Base-by-base conservation (phyloP, 2,797 vertebrate genomes). In the Megalops cyprinoides region DNA sequence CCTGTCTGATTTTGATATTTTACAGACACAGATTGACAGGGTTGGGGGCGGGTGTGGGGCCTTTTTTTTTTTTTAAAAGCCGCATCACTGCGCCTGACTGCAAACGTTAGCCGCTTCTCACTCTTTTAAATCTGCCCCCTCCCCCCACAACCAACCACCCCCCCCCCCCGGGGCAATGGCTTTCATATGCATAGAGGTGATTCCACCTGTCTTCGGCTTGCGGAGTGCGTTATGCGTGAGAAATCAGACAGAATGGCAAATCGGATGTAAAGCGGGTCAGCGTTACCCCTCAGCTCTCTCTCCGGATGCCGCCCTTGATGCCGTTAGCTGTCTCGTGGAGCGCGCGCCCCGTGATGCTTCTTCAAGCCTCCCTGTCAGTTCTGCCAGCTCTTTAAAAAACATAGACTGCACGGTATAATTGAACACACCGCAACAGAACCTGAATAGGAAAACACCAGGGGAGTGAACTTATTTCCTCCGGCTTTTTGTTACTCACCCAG, bases 121-220 rank as follows among this genome's bases (percentile, higher is more conserved):
- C 87, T 87, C 84, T 87, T 89, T 56, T 87, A 89, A 90, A 88
- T 85, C 88, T 88, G 86, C n/a, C n/a, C n/a, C n/a, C n/a, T n/a
- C n/a, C n/a, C n/a, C n/a, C n/a, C n/a, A n/a, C n/a, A n/a, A n/a
- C n/a, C n/a, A n/a, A n/a, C n/a, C 51, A 10, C 51, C 10, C 10
- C 1, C 62, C 62, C 14, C 82, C 86, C 90, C 87, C 78, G 48
- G 79, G 87, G 87, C 90, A 78, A 74, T 18, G 39, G 85, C 86
- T 89, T 92, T 90, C 89, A 83, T 89, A 87, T 89, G 86, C 87
- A 91, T 87, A 85, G 89, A 86, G 79, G 84, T 87, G 83, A 90
- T 88, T 87, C 91, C 89, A 91, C 89, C 90, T 83, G 84, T 90
- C 88, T 88, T 82, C 82, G 82, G 86, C 86, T 82, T 80, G 67